Evolutionary conservation across 2,113 vertebrate genomes (phyloP).

Genomic region (Thalassoma bifasciatum): DNA sequence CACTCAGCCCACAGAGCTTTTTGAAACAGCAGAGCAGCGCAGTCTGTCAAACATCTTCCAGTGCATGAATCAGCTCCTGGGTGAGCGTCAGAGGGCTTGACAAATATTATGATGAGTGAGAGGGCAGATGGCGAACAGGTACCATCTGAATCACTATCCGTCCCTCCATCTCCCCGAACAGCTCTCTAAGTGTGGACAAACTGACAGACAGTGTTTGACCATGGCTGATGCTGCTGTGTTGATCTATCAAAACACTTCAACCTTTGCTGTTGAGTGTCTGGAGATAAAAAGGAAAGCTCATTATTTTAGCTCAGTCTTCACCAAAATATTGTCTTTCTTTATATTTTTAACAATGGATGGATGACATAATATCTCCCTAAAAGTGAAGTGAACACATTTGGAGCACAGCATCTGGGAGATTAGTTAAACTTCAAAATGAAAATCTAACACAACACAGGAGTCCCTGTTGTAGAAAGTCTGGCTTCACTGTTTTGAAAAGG

Average conservation of each 20-base stretch:
- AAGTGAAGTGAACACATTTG: too few relatives aligned
- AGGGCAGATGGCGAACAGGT: neutral
- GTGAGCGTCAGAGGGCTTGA: constrained; percentile 2
- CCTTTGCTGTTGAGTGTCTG: too few relatives aligned
- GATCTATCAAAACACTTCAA: neutral
- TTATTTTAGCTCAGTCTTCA: too few relatives aligned
- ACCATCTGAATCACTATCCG: neutral
- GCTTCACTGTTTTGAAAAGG: too few relatives aligned
- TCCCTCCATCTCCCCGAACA: neutral
- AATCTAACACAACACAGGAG: too few relatives aligned
- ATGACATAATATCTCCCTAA: neutral
- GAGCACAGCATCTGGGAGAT: too few relatives aligned
- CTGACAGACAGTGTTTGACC: neutral
- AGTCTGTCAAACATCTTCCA: constrained; percentile 15
- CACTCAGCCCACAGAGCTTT: neutral
- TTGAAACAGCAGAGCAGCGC: neutral
- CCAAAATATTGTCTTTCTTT: neutral
- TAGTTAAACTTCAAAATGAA: too few relatives aligned
- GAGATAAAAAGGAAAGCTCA: neutral
- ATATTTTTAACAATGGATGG: neutral
- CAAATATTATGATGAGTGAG: constrained; percentile 3
- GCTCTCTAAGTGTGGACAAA: neutral
- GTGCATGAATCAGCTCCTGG: constrained; percentile 2
- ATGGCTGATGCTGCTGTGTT: neutral
- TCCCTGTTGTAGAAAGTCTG: too few relatives aligned